phyloP scores from a whole-genome alignment of 2,113 vertebrate species.

The Tretioscincus oriximinensis region DNA sequence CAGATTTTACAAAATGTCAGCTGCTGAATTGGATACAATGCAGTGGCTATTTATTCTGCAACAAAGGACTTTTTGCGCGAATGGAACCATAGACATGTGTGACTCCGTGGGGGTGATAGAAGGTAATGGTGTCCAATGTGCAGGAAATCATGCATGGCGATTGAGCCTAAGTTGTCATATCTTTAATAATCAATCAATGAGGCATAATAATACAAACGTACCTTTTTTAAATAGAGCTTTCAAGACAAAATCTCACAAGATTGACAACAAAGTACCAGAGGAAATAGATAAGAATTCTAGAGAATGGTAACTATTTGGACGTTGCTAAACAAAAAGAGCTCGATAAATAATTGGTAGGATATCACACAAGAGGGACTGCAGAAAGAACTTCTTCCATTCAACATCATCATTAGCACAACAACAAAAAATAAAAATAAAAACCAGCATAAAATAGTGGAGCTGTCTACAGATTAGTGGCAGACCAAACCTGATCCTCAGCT shows the following conservation, averaged over 20 bases:
- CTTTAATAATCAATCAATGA: constrained; percentile 1
- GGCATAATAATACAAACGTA: constrained; percentile 4
- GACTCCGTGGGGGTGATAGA: no score
- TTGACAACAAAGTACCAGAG: constrained; percentile 40
- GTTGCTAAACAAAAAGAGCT: constrained; percentile 19
- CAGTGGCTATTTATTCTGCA: no score
- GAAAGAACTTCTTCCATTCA: constrained; percentile 22
- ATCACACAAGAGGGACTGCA: background rate
- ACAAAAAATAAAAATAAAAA: constrained; percentile 18
- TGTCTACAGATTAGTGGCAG: no score
- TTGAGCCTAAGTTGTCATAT: background rate
- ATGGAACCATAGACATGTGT: no score
- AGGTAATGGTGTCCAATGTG: no score
- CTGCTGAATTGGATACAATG: no score
- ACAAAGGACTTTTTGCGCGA: no score
- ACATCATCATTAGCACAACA: constrained; percentile 42
- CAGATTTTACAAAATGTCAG: no score
- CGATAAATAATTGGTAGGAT: background rate
- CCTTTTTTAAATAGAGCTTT: constrained; percentile 30
- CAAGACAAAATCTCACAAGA: constrained; percentile 32
- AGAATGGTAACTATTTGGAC: background rate
- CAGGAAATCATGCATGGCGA: no score
- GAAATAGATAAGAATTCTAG: constrained; percentile 27
- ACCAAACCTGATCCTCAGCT: no score
- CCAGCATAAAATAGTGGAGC: background rate